Evolutionary conservation across 2,888 invertebrate species (phyloP), one percentile per base, ranked within the genome.

Genomic region (Mythimna ferrago): DNA sequence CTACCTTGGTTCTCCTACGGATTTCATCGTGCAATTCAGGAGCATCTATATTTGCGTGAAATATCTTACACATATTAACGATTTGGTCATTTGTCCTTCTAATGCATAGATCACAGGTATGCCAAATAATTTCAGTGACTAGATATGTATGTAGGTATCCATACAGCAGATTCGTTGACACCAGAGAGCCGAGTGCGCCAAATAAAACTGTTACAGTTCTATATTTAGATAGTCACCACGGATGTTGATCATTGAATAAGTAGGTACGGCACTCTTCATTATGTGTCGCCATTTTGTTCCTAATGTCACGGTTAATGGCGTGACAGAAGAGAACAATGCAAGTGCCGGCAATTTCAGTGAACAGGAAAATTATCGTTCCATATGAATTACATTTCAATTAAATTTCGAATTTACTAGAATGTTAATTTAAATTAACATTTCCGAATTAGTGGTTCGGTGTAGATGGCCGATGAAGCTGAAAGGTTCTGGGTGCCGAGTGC

Each of bases 231-330:
- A 75, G 83, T 82, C 76, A 84, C 73, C 51, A 75, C 86, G 88
- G 89, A 90, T 86, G 90, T 81, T 78, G 80, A 69, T 84, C 76
- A 87, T 88, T 89, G 87, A 80, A 78, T 79, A 73, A 78, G 78
- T 48, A 48, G 48, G 48, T 63, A 75, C 83, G 68, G 76, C 82
- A 82, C 80, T 88, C 85, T 86, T 83, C 86, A 87, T 87, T 82
- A 78, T 69, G 66, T 35, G 65, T 54, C 14, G 68, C 62, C 61
- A 67, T 62, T 62, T 78, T 75, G 76, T 76, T 73, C n/a, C n/a
- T 69, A 62, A 74, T 75, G 66, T 56, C 72, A 76, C n/a, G 35
- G 51, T 32, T 71, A 84, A 71, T 68, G 19, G 67, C 65, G 53
- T 57, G 58, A 57, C 65, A 53, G 71, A 78, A 60, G n/a, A 19